A percentile compares a stretch with the other conserved stretches of the same genome.
phyloP scores from a whole-genome alignment of 1,140 invertebrate species.

The Drosophila kepulauana region DNA sequence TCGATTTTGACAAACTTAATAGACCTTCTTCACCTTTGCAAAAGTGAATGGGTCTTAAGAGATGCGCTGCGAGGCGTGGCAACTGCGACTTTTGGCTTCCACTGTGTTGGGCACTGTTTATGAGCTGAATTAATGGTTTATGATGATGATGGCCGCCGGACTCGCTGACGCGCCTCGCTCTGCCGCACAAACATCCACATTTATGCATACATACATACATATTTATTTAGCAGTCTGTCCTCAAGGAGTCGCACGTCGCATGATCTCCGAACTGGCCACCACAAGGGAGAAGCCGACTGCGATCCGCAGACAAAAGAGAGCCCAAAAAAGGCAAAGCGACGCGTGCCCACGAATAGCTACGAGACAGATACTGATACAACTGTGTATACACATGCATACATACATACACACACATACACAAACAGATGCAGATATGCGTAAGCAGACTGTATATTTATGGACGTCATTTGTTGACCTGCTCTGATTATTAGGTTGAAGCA shows the following conservation, averaged over 20 bases:
- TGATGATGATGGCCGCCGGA: constrained; percentile 63
- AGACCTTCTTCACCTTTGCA: no score
- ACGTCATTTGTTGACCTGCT: constrained; percentile 5
- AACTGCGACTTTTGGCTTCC: constrained; percentile 10
- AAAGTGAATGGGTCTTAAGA: neutral
- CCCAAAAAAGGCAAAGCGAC: constrained; percentile 30
- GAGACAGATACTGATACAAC: neutral
- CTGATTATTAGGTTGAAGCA: constrained; percentile 6
- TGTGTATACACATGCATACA: neutral
- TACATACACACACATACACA: constrained; percentile 2
- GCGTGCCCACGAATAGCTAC: constrained; percentile 59
- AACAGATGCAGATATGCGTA: neutral
- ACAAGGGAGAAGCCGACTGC: neutral
- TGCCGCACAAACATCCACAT: constrained; percentile 1
- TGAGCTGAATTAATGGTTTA: constrained; percentile 77
- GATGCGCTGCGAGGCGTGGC: constrained; percentile 48
- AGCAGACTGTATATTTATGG: constrained; percentile 13
- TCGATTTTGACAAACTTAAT: no score
- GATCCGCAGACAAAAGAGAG: constrained; percentile 9
- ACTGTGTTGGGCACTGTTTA: constrained; percentile 42
- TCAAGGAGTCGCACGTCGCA: neutral
- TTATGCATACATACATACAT: neutral
- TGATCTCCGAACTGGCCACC: neutral
- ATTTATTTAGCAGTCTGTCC: neutral
- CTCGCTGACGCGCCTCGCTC: constrained; percentile 31